These are phyloP conservation scores for Agapornis roseicollis DNA, from an alignment of 2,113 vertebrate genomes.

Conservation along the genomic window DNA sequence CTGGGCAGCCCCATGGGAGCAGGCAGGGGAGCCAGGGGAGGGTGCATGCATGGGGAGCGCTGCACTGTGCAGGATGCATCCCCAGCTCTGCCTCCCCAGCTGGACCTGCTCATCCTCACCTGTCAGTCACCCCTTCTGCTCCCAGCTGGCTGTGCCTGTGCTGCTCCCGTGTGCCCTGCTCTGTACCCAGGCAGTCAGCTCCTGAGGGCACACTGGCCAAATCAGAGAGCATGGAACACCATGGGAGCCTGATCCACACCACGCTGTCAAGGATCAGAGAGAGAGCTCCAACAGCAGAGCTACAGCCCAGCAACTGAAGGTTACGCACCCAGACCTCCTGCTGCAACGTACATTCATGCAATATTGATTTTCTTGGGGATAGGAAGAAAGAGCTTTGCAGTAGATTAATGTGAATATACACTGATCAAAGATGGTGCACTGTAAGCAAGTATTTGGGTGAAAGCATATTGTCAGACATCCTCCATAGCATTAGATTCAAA, in stretches of 20 bases:
- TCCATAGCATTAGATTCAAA: neutral
- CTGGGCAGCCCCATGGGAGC: neutral
- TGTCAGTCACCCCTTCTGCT: neutral
- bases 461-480: neutral
- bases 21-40: neutral
- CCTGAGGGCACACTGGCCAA: neutral
- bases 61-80: neutral
- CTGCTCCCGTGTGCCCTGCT: neutral
- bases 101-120: neutral
- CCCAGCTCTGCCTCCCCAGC: neutral
- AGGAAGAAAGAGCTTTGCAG: slow-evolving; percentile 37
- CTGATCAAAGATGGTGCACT: slow-evolving; percentile 49
- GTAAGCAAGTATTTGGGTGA: neutral
- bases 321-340: neutral
- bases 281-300: neutral
- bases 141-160: accelerated
- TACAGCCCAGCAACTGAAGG: neutral
- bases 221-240: neutral
- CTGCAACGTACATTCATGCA: neutral
- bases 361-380: slow-evolving; percentile 46
- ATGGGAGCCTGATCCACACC: accelerated
- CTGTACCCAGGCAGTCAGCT: neutral
- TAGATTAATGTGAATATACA: neutral
- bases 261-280: neutral
- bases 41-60: accelerated